These are phyloP conservation scores for Polylopha cassiicola DNA, from an alignment of 2,888 invertebrate species.

Conservation along the genomic window DNA sequence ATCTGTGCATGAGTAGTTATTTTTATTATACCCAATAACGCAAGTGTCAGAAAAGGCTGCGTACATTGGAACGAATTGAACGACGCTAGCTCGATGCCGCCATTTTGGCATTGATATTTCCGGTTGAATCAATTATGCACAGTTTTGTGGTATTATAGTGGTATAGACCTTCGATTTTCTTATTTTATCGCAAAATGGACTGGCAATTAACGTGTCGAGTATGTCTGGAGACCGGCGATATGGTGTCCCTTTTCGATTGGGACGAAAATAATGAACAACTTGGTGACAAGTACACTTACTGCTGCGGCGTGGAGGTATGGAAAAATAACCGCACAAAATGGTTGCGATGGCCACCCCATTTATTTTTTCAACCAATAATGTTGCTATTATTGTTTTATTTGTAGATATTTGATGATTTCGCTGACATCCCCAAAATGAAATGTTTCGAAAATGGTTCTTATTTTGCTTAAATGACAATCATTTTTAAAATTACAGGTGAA, in stretches of 20 bases:
- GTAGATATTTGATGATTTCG: conserved; percentile 52
- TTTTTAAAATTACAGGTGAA: conserved; percentile 50
- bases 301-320: conserved; percentile 71
- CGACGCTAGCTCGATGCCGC: conserved; percentile 25
- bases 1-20: no score
- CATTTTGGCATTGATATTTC: conserved; percentile 53
- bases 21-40: no score
- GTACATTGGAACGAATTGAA: conserved; percentile 33
- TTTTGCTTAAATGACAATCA: conserved; percentile 11
- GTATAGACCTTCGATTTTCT: conserved; percentile 19
- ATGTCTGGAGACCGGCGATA: conserved; percentile 70
- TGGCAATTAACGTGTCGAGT: conserved; percentile 75
- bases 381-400: conserved; percentile 69
- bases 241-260: conserved; percentile 75
- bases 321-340: conserved; percentile 71
- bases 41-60: conserved; percentile 12
- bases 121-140: conserved; percentile 44
- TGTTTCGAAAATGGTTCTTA: conserved; percentile 28
- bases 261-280: conserved; percentile 76
- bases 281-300: conserved; percentile 68
- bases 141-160: conserved; percentile 38
- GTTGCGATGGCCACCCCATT: conserved; percentile 76
- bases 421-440: conserved; percentile 62
- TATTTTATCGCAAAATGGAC: conserved; percentile 56
- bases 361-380: conserved; percentile 68